Evolutionary conservation across 1,140 invertebrate species (phyloP).

Genomic region (Diorhabda carinulata): DNA sequence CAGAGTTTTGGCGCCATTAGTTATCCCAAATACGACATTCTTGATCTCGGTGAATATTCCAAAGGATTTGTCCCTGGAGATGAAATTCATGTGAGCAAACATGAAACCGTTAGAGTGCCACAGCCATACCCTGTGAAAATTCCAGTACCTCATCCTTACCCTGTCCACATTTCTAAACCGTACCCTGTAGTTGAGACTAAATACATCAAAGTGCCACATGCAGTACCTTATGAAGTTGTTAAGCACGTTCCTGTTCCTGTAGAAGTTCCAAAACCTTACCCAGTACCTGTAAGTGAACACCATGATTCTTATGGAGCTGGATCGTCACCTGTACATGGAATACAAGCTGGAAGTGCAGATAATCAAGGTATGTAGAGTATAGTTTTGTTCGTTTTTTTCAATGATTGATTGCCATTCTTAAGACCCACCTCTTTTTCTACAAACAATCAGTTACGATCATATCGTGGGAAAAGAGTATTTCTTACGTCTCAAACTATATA

Average conservation of each 20-base stretch:
- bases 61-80: constrained; percentile 36
- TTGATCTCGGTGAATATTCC: constrained; percentile 34
- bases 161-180: constrained; percentile 39
- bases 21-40: constrained; percentile 37
- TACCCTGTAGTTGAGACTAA: constrained; percentile 37
- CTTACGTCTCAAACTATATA: no score
- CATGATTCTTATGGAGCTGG: constrained; percentile 7
- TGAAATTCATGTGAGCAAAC: constrained; percentile 35
- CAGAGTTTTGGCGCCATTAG: constrained; percentile 28
- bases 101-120: constrained; percentile 34
- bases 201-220: constrained; percentile 36
- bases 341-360: not conserved
- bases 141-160: constrained; percentile 40
- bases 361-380: not conserved
- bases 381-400: no score
- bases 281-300: constrained; percentile 33
- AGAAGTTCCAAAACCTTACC: constrained; percentile 42
- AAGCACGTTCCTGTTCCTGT: constrained; percentile 39
- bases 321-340: constrained; percentile 1
- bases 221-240: constrained; percentile 38
- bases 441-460: no score
- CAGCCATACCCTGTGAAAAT: constrained; percentile 42
- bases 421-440: no score
- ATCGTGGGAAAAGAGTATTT: no score
- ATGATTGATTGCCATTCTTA: no score